Percentiles rank a stretch among this genome's conserved stretches.
Conservation (phyloP, 2,888 invertebrate genomes). For the Amblyteles armatorius region DNA sequence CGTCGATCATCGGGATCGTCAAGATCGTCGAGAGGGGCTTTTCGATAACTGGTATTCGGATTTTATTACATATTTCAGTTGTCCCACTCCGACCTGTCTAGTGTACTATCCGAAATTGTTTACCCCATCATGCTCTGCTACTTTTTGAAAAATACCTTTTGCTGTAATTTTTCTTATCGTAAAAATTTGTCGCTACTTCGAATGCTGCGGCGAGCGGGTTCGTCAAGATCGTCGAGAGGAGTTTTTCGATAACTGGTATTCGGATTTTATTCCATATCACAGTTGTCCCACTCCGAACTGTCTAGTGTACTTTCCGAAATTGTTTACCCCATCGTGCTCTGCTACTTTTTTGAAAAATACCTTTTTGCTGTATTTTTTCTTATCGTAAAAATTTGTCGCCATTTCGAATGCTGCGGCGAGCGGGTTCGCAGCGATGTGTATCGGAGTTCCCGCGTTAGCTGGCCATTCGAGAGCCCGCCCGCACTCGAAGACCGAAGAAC, state of each 20-base stretch:
- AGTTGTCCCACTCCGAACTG: too few species aligned
- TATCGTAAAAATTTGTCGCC: neutral
- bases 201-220: constrained; percentile 4
- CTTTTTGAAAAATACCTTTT: neutral
- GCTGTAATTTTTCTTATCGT: neutral
- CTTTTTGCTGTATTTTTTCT: neutral
- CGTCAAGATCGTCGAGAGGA: neutral
- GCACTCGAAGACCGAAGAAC: constrained; percentile 6
- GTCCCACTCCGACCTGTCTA: too few species aligned
- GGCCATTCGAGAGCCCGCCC: neutral
- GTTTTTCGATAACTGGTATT: too few species aligned
- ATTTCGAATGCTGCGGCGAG: constrained; percentile 5
- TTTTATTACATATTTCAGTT: too few species aligned
- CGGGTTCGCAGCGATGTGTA: constrained; percentile 9
- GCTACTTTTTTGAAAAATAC: too few species aligned
- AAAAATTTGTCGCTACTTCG: neutral
- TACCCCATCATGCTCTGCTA: too few species aligned
- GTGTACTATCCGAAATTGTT: too few species aligned
- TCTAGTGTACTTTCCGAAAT: too few species aligned
- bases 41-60: too few species aligned
- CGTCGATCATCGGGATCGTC: neutral
- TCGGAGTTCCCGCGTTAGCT: constrained; percentile 26
- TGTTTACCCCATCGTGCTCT: too few species aligned
- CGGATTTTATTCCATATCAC: too few species aligned
- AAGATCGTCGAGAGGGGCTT: too few species aligned